Percentiles rank a stretch among this genome's conserved stretches.
These are phyloP conservation scores for Drosophila littoralis DNA, from an alignment of 1,140 invertebrate species.

Conservation along the genomic window DNA sequence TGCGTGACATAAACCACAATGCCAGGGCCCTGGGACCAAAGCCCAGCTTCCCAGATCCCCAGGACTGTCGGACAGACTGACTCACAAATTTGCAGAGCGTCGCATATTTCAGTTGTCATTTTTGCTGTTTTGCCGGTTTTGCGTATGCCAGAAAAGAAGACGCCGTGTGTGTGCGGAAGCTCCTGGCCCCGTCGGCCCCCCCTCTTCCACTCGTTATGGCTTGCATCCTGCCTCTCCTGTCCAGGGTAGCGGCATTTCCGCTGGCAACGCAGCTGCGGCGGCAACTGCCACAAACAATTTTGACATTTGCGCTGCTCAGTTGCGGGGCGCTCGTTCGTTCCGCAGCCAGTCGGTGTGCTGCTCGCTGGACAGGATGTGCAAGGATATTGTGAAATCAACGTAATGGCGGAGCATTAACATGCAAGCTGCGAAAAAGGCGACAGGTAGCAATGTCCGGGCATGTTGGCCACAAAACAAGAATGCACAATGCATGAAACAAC, in stretches of 20 bases:
- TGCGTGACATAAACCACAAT: slow-evolving; percentile 62
- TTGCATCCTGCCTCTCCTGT: slow-evolving; percentile 13
- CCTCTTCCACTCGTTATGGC: not conserved
- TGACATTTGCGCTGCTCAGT: slow-evolving; percentile 65
- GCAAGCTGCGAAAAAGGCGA: slow-evolving; percentile 54
- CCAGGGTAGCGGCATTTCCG: slow-evolving; percentile 60
- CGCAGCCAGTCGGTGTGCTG: slow-evolving; percentile 13
- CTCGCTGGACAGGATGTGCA: slow-evolving; percentile 68
- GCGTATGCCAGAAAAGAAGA: slow-evolving; percentile 43
- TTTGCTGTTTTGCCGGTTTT: slow-evolving; percentile 75
- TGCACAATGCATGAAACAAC: not conserved
- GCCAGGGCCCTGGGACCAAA: slow-evolving; percentile 40
- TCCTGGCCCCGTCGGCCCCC: not conserved
- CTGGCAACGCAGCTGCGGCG: slow-evolving; percentile 69
- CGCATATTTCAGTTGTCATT: slow-evolving; percentile 78
- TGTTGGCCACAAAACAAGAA: slow-evolving; percentile 40
- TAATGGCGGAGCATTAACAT: slow-evolving; percentile 74
- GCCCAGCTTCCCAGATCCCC: slow-evolving; percentile 32
- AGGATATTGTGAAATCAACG: slow-evolving; percentile 80
- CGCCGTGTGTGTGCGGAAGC: slow-evolving; percentile 18
- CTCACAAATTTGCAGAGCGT: slow-evolving; percentile 58
- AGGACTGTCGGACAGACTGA: not conserved
- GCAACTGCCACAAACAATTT: slow-evolving; percentile 80
- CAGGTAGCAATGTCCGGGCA: slow-evolving; percentile 45
- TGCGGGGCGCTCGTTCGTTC: slow-evolving; percentile 15